A percentile compares a stretch with the other conserved stretches of the same genome.
These are phyloP conservation scores for Hippasteria phrygiana DNA, from an alignment of 53 echinoderm and acorn worm genomes.

Conservation along the genomic window DNA sequence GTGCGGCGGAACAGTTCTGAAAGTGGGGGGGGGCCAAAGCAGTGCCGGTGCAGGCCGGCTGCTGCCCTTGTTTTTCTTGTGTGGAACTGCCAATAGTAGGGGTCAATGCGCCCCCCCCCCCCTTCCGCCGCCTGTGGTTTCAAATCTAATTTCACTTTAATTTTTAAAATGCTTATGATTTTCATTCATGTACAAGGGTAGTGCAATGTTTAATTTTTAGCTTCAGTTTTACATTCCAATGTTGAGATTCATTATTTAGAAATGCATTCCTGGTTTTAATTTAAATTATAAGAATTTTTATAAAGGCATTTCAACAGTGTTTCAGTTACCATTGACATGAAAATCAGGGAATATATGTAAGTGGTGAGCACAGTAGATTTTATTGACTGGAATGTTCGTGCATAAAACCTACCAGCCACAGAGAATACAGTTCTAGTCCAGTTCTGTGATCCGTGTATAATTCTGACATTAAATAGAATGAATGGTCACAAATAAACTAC, in stretches of 20 bases:
- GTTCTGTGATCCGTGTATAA: background rate
- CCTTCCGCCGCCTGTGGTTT: no score
- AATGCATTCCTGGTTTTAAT: background rate
- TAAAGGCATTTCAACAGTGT: background rate
- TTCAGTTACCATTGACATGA: background rate
- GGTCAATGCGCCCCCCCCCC: no score
- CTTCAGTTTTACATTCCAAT: constrained; percentile 44
- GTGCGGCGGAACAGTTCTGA: no score
- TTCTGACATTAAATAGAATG: background rate
- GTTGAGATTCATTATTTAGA: background rate
- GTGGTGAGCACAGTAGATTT: background rate
- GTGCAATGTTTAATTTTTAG: constrained; percentile 46
- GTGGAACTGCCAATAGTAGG: no score
- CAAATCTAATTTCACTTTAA: background rate
- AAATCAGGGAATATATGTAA: background rate
- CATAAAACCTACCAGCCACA: background rate
- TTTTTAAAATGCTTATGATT: background rate
- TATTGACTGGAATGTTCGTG: background rate
- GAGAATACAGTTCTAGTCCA: background rate
- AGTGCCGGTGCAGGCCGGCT: no score
- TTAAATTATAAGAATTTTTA: background rate
- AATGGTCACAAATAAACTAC: background rate
- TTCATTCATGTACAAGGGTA: background rate
- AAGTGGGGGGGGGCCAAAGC: no score
- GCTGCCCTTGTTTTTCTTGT: no score